Evolutionary conservation across 2,888 invertebrate genomes (phyloP).

Genomic region (Schrankia costaestrigalis): DNA sequence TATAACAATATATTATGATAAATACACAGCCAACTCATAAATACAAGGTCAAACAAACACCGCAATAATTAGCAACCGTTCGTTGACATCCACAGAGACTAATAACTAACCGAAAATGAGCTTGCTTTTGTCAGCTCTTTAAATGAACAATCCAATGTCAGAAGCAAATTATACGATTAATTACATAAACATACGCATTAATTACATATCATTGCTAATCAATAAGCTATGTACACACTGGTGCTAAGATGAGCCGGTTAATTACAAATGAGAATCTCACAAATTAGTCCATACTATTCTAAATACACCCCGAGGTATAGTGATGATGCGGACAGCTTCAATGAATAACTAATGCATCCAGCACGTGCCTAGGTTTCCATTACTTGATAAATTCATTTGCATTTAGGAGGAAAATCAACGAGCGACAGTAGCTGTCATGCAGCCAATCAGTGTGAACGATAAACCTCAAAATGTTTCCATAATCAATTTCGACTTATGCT

Average conservation of each 20-base stretch:
- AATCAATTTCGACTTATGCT: no score
- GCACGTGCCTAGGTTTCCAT: slow-evolving; percentile 45
- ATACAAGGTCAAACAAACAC: no score
- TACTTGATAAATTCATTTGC: slow-evolving; percentile 53
- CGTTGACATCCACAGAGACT: no score
- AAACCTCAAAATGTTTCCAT: no score
- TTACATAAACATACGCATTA: not conserved
- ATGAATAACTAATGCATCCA: slow-evolving; percentile 55
- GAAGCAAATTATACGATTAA: not conserved
- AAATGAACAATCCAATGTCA: no score
- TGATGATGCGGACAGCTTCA: slow-evolving; percentile 42
- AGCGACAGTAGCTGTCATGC: slow-evolving; percentile 21
- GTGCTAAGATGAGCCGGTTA: slow-evolving; percentile 11
- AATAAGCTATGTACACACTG: slow-evolving; percentile 11
- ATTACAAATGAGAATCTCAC: slow-evolving; percentile 11
- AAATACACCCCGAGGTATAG: slow-evolving; percentile 27
- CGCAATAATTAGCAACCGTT: no score
- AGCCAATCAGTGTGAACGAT: slow-evolving; percentile 29
- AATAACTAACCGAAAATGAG: no score
- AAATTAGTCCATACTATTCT: slow-evolving; percentile 24
- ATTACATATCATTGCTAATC: slow-evolving; percentile 4
- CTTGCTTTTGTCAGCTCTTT: no score
- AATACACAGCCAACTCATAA: no score
- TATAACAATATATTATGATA: no score
- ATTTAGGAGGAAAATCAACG: slow-evolving; percentile 44